Percentiles rank a stretch among this genome's conserved stretches.
phyloP scores from a whole-genome alignment of 53 echinoderm and acorn worm genomes.

The Antedon mediterranea region DNA sequence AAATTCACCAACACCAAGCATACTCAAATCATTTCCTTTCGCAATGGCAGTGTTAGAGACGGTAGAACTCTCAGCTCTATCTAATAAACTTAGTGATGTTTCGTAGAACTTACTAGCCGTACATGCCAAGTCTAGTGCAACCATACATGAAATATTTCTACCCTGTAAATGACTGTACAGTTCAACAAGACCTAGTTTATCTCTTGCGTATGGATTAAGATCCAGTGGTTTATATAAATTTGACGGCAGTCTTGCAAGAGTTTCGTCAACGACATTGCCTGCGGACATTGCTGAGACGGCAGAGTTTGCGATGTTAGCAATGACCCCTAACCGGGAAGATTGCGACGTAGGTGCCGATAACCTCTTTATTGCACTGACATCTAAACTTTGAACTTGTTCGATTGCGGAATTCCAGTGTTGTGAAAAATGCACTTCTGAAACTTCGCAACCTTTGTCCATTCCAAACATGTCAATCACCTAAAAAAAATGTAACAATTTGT shows the following conservation, averaged over 20 bases:
- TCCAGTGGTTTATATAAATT: neutral
- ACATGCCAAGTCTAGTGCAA: constrained; percentile 72
- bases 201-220: neutral
- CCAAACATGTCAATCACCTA: constrained; percentile 93
- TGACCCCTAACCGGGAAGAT: constrained; percentile 12
- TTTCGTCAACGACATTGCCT: constrained; percentile 50
- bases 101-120: constrained; percentile 51
- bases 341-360: neutral
- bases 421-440: constrained; percentile 69
- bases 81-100: constrained; percentile 47
- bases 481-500: neutral
- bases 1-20: neutral
- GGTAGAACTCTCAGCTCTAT: constrained; percentile 39
- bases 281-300: constrained; percentile 61
- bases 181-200: neutral
- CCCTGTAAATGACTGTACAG: constrained; percentile 27
- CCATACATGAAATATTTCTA: constrained; percentile 42
- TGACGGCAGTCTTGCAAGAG: constrained; percentile 27
- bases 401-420: constrained; percentile 65
- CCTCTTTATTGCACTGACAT: constrained; percentile 7
- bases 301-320: constrained; percentile 62
- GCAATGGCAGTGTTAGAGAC: neutral
- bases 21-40: neutral
- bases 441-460: constrained; percentile 64
- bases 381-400: constrained; percentile 36